Evolutionary conservation across 2,797 vertebrate genomes (phyloP).

Genomic region (Coregonus suidteri): DNA sequence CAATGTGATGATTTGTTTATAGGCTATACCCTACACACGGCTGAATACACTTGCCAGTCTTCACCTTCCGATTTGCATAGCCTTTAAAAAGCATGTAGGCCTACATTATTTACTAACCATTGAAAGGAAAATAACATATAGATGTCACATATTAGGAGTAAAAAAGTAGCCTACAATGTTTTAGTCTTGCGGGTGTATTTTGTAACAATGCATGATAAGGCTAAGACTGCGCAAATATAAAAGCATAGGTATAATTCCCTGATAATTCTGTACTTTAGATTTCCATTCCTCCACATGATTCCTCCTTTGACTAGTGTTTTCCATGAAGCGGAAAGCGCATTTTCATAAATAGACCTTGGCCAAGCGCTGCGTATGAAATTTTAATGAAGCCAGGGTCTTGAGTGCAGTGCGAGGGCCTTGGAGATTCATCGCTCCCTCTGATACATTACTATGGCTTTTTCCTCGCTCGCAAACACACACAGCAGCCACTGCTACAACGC

Average conservation of each 20-base stretch:
- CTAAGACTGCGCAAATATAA: slow-evolving; percentile 26
- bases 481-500: slow-evolving; percentile 37
- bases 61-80: slow-evolving; percentile 46
- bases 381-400: slow-evolving; percentile 94
- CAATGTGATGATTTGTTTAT: not conserved
- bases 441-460: slow-evolving; percentile 84
- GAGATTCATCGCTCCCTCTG: slow-evolving; percentile 81
- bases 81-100: slow-evolving; percentile 31
- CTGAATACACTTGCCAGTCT: not conserved
- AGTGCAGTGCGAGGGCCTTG: slow-evolving; percentile 87
- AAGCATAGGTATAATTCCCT: slow-evolving; percentile 23
- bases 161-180: slow-evolving; percentile 21
- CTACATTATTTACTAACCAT: slow-evolving; percentile 42
- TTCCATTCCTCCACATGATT: slow-evolving; percentile 70
- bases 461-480: slow-evolving; percentile 37
- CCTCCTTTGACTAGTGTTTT: slow-evolving; percentile 78
- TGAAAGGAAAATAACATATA: slow-evolving; percentile 37
- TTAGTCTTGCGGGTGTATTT: slow-evolving; percentile 39
- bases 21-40: not conserved
- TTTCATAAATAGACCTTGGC: slow-evolving; percentile 98
- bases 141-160: slow-evolving; percentile 24
- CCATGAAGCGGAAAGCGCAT: slow-evolving; percentile 87
- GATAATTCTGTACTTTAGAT: slow-evolving; percentile 70
- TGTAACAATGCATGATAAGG: slow-evolving; percentile 18
- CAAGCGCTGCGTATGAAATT: slow-evolving; percentile 89